These are phyloP conservation scores for Haliclona indistincta DNA, from an alignment of 37 sponge, comb jelly and placozoan genomes.

Conservation along the genomic window DNA sequence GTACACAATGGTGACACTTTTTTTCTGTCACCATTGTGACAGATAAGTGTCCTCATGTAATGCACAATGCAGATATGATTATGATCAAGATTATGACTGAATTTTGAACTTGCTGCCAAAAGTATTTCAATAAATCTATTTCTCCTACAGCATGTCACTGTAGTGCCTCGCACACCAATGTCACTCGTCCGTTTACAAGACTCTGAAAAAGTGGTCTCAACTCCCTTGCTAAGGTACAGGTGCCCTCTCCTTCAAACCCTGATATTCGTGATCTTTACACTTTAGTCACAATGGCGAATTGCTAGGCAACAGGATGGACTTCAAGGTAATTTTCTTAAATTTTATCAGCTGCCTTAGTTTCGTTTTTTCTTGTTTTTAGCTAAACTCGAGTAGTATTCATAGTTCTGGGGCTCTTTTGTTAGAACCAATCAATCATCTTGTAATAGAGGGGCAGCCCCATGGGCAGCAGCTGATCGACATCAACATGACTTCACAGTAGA, in stretches of 20 bases:
- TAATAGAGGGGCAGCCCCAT: no score
- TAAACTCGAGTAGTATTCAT: conserved; percentile 74
- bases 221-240: conserved; percentile 53
- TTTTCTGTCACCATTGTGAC: no score
- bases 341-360: not conserved
- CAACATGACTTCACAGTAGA: no score
- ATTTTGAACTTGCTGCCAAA: no score
- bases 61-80: no score
- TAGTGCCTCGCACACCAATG: conserved; percentile 69
- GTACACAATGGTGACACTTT: no score
- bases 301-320: conserved; percentile 74
- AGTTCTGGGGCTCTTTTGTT: conserved; percentile 69
- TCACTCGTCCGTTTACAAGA: conserved; percentile 72
- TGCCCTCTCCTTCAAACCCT: not conserved
- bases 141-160: no score
- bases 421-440: no score
- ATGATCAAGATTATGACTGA: no score
- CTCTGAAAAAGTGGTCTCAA: conserved; percentile 40
- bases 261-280: not conserved
- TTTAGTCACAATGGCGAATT: conserved; percentile 72
- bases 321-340: conserved; percentile 43
- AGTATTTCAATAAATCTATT: no score
- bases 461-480: no score
- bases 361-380: conserved; percentile 8
- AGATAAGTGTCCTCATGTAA: no score